Evolutionary conservation across 2,888 invertebrate genomes (phyloP).

Genomic region (Thumatha senex): DNA sequence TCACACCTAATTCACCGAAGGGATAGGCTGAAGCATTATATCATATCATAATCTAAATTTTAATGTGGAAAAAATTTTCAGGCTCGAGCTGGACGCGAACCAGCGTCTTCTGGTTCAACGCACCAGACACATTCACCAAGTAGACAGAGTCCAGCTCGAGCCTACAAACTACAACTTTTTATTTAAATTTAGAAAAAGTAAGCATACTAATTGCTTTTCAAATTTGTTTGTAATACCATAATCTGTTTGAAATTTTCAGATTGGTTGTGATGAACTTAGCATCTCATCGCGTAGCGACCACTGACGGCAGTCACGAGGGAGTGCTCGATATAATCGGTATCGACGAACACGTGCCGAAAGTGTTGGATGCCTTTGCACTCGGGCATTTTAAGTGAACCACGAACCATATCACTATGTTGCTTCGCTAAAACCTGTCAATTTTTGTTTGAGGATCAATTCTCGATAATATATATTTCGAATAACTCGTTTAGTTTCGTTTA

Average conservation of each 20-base stretch:
- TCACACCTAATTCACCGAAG: no score
- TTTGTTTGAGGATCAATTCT: conserved; percentile 9
- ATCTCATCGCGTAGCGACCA: conserved; percentile 74
- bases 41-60: no score
- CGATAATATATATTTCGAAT: background rate
- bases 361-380: conserved; percentile 86
- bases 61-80: no score
- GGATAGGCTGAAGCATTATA: no score
- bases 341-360: conserved; percentile 84
- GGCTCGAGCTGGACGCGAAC: no score
- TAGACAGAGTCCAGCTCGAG: no score
- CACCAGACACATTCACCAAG: no score
- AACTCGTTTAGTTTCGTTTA: background rate
- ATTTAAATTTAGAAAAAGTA: no score
- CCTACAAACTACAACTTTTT: no score
- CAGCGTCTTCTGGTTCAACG: no score
- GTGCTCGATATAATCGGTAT: conserved; percentile 86
- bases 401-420: conserved; percentile 11
- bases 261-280: conserved; percentile 84
- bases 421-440: conserved; percentile 33
- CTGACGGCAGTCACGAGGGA: conserved; percentile 76
- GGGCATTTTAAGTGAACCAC: conserved; percentile 73
- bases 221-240: background rate
- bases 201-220: no score
- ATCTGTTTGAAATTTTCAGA: conserved; percentile 53